These are phyloP conservation scores for Ia io DNA, from an alignment of 2,113 vertebrate genomes.

Conservation along the genomic window DNA sequence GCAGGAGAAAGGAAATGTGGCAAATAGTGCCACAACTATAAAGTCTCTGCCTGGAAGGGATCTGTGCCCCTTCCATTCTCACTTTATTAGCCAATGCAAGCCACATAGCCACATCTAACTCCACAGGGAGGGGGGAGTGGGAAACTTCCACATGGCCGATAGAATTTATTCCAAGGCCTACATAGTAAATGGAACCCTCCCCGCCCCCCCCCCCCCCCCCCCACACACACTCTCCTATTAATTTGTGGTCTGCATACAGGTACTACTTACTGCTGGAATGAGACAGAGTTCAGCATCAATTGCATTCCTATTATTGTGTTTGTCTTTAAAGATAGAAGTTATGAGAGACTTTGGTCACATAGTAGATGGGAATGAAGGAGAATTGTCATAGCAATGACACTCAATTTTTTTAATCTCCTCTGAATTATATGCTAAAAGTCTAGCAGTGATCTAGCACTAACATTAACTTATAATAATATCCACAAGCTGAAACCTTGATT, in stretches of 20 bases:
- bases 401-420: not conserved
- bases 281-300: not conserved
- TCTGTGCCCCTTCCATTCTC: not conserved
- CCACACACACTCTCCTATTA: not conserved
- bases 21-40: not conserved
- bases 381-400: not conserved
- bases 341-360: not conserved
- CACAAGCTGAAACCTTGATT: not conserved
- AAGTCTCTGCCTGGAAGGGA: not conserved
- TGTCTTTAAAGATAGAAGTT: not conserved
- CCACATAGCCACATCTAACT: not conserved
- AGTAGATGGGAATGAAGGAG: not conserved
- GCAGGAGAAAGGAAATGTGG: not conserved
- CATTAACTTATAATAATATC: not conserved
- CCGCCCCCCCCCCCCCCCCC: no score
- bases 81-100: not conserved
- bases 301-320: not conserved
- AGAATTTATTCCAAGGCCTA: not conserved
- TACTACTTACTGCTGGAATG: not conserved
- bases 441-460: not conserved
- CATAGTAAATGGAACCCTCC: not conserved
- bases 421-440: not conserved
- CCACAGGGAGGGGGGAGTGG: not conserved
- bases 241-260: not conserved
- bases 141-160: not conserved